Conservation (phyloP, 1,140 invertebrate genomes). For the Gerris buenoi region DNA sequence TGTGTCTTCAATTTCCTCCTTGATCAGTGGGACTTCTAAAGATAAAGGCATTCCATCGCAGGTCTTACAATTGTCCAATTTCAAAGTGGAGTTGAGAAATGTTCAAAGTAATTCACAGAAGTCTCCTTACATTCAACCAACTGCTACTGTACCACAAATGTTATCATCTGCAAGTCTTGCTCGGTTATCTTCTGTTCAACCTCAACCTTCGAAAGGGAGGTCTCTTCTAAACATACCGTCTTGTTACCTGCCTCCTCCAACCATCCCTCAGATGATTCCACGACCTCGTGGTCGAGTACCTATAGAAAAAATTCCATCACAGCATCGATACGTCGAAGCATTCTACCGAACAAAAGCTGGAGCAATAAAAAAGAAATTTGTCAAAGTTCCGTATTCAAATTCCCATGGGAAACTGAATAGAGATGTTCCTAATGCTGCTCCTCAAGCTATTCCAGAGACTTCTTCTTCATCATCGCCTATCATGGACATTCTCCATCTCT, state of each 20-base stretch:
- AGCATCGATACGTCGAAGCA: background rate
- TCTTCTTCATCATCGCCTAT: background rate
- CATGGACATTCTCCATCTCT: too few relatives aligned
- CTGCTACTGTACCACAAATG: too few relatives aligned
- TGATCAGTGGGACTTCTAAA: background rate
- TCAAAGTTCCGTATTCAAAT: background rate
- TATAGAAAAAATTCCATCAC: background rate
- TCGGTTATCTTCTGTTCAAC: background rate
- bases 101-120: background rate
- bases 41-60: background rate
- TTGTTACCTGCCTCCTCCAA: background rate
- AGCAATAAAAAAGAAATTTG: background rate
- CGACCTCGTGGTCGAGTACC: background rate
- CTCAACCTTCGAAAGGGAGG: background rate
- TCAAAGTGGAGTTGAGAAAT: background rate
- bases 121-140: background rate
- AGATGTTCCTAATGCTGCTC: too few relatives aligned
- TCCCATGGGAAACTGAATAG: too few relatives aligned
- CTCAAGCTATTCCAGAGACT: background rate
- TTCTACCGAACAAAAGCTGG: background rate
- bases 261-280: background rate
- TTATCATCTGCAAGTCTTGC: background rate
- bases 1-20: background rate
- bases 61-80: background rate
- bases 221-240: background rate